Base-by-base conservation (phyloP, 2,113 vertebrate genomes). In the Anhinga anhinga region DNA sequence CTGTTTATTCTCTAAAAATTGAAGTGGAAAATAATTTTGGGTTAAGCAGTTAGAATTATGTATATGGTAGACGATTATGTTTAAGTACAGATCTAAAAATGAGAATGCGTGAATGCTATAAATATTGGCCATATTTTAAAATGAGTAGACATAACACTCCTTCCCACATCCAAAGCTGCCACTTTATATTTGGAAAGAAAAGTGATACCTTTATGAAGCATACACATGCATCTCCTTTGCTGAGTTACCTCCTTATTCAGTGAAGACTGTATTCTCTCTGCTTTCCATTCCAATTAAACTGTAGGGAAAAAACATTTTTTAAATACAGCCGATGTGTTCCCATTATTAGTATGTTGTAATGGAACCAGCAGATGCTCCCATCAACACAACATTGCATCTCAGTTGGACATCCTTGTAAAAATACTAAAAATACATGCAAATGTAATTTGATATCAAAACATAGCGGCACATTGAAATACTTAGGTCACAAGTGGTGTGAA, bases 131-230 rank as follows among this genome's bases (percentile, higher is more conserved):
- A 12, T 87, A 53, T 95, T 96, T 93, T 91, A 44, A 95, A 95
- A 82, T 72, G 21, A 95, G 65, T 49, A 95, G 73, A 72, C 40
- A 79, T 53, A 93, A 40, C 93, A 76, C 70, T 93, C 27, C 95
- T 94, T 96, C 95, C 93, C 70, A 96, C 95, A 87, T 67, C 36
- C 84, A 82, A 90, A 97, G 70, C 93, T 93, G 84, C 36, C 83
- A 65, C 44, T 72, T 95, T 82, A 63, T 87, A 87, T 85, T 96
- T 94, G 73, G 91, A 93, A 96, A 59, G 86, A 62, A 71, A 95
- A 91, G 50, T 25, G 81, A 65, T 94, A 94, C 95, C 94, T 96
- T 94, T 76, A 20, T 61, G 66, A 85, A 87, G 62, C 56, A 79
- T 15, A 44, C 21, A 45, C 50, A 71, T 66, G 20, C 45, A 55